Evolutionary conservation across 2,888 invertebrate species (phyloP).

Genomic region (Hofmannophila pseudospretella): DNA sequence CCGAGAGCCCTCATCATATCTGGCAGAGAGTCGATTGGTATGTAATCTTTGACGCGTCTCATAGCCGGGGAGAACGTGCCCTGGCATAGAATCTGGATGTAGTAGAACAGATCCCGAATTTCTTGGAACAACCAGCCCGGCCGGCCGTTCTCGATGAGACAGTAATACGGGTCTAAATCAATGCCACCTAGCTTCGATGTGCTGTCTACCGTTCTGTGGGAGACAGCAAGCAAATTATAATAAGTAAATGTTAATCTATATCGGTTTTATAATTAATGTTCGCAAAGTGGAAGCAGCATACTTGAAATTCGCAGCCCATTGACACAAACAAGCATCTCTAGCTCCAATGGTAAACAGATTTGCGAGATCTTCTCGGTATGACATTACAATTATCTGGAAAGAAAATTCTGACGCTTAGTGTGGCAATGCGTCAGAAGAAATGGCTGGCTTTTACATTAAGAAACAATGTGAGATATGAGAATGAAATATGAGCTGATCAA

Average conservation of each 20-base stretch:
- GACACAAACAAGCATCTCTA: conserved; percentile 48
- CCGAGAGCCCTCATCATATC: conserved; percentile 86
- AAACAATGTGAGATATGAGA: not conserved
- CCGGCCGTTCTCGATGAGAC: conserved; percentile 82
- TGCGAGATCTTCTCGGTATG: conserved; percentile 48
- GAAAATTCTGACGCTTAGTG: not conserved
- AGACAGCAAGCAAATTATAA: too few species aligned
- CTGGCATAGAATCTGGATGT: conserved; percentile 85
- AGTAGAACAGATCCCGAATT: conserved; percentile 86
- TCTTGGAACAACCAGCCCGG: conserved; percentile 84
- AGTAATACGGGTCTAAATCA: conserved; percentile 83
- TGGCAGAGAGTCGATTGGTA: conserved; percentile 82
- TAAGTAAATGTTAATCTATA: too few species aligned
- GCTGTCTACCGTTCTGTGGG: conserved; percentile 66
- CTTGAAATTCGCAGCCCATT: conserved; percentile 61
- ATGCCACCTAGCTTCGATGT: conserved; percentile 71
- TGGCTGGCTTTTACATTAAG: too few species aligned
- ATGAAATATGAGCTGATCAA: not conserved
- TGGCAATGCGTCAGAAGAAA: not conserved
- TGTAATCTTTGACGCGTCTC: conserved; percentile 77
- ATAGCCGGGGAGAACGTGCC: conserved; percentile 81
- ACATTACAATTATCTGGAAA: conserved; percentile 41
- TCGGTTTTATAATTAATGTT: too few species aligned
- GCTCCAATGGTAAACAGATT: conserved; percentile 55
- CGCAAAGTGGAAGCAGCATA: too few species aligned